phyloP scores from a whole-genome alignment of 2,797 vertebrate species.

The Selene dorsalis region DNA sequence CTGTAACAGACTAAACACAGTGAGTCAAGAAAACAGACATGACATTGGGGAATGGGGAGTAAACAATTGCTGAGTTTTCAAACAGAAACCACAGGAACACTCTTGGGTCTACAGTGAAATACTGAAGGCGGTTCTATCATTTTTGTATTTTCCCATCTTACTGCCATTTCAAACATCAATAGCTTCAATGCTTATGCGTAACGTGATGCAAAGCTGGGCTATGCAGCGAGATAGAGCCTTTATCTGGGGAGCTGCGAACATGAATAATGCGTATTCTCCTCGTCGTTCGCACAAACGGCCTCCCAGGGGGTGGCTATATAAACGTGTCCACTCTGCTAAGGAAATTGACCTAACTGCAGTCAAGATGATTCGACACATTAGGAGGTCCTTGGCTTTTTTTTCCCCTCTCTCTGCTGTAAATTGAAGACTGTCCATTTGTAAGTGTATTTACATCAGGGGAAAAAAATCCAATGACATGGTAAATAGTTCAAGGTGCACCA shows the following conservation, averaged over 20 bases:
- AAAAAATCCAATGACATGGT: slow-evolving; percentile 59
- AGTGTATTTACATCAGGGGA: slow-evolving; percentile 55
- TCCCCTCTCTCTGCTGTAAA: slow-evolving; percentile 36
- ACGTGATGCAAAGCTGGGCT: slow-evolving; percentile 66
- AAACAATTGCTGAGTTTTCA: slow-evolving; percentile 70
- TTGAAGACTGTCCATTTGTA: slow-evolving; percentile 57
- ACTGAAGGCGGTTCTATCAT: slow-evolving; percentile 59
- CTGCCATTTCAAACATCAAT: slow-evolving; percentile 74
- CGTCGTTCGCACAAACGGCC: slow-evolving; percentile 67
- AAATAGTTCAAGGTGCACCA: slow-evolving; percentile 64
- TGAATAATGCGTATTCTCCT: slow-evolving; percentile 73
- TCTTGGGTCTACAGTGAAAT: slow-evolving; percentile 56
- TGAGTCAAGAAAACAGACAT: slow-evolving; percentile 61
- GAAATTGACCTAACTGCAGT: slow-evolving; percentile 72
- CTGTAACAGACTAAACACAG: slow-evolving; percentile 68
- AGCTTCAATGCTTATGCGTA: slow-evolving; percentile 56
- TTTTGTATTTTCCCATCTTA: slow-evolving; percentile 60
- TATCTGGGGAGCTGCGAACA: slow-evolving; percentile 68
- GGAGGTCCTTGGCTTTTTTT: slow-evolving; percentile 47
- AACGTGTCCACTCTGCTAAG: slow-evolving; percentile 66
- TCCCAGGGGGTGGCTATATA: slow-evolving; percentile 60
- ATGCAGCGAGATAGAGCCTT: slow-evolving; percentile 62
- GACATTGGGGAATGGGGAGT: slow-evolving; percentile 61
- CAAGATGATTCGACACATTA: slow-evolving; percentile 63
- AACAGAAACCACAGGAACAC: slow-evolving; percentile 68